Percentiles rank a stretch among this genome's conserved stretches.
Evolutionary conservation across 2,888 invertebrate species (phyloP).

Genomic region (Iphiclides podalirius): DNA sequence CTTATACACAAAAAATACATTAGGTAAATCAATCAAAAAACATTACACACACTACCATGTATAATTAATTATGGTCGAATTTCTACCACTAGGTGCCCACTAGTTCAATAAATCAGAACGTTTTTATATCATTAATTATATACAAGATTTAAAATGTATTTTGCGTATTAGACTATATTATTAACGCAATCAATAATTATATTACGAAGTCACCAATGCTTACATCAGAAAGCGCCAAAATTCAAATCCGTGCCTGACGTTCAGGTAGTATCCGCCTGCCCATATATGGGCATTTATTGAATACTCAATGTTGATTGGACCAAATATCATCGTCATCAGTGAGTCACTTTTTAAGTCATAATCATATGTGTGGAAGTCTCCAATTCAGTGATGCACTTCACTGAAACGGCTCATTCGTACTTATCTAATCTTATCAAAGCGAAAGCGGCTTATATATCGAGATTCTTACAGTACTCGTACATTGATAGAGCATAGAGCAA

Average conservation of each 20-base stretch:
- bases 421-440: constrained; percentile 47
- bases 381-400: constrained; percentile 35
- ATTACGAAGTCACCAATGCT: too few species aligned
- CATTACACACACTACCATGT: too few species aligned
- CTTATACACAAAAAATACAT: too few species aligned
- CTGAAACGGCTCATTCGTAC: constrained; percentile 40
- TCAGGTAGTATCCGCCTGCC: constrained; percentile 68
- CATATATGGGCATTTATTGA: constrained; percentile 83
- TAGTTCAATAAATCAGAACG: too few species aligned
- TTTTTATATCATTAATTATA: too few species aligned
- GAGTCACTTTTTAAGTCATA: constrained; percentile 60
- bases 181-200: too few species aligned
- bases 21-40: too few species aligned
- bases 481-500: constrained; percentile 37
- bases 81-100: too few species aligned
- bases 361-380: constrained; percentile 46
- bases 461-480: constrained; percentile 28
- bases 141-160: too few species aligned
- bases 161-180: too few species aligned
- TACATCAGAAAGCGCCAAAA: constrained; percentile 34
- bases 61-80: too few species aligned
- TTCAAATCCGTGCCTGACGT: constrained; percentile 46
- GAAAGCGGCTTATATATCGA: constrained; percentile 37
- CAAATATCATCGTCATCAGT: constrained; percentile 55
- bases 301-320: constrained; percentile 79